Base-by-base conservation (phyloP, 2,113 vertebrate genomes). In the Elephantulus edwardii region DNA sequence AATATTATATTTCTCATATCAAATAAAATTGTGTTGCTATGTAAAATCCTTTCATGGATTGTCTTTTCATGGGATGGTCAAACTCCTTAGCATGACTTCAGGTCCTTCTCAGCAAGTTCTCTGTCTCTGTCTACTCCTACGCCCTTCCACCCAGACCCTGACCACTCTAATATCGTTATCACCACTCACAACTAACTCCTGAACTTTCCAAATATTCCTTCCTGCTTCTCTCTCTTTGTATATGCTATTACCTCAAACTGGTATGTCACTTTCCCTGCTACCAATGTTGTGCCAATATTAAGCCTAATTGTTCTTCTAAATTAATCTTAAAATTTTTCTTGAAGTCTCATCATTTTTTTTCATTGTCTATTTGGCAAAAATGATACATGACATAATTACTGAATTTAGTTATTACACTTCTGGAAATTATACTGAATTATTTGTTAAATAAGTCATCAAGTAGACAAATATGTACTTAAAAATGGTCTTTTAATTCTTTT, bases 101-200 rank as follows among this genome's bases (percentile, higher is more conserved):
- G 0, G 44, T 19, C 12, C 33, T 83, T 75, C 5, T 4, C 40
- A 50, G 0, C 5, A 28, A 60, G 7, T 17, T 1, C 2, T 92
- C 40, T 44, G 24, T 1, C 2, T 92, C 40, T 44, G 9, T 17
- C n/a, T 38, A 6, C n/a, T 80, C 28, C 60, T 54, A 2, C 1
- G 48, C 20, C 10, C 1, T 33, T 38, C 6, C 50, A 14, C 4
- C 60, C n/a, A 30, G 5, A 6, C 11, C 8, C 24, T 58, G 1
- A 30, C 14, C 30, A 56, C 1, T 14, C 2, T 5, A 19, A 33
- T 0, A 2, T 0, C 4, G 22, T 14, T n/a, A 22, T 33, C 9
- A 50, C 6, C 26, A 17, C 11, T 70, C 2, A 2, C 26, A 19
- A 14, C 46, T 60, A 80, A 33, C 5, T 11, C 28, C 52, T 22